Evolutionary conservation across 2,888 invertebrate species (phyloP), one percentile per base, ranked within the genome.

Genomic region (Osedax frankpressi): DNA sequence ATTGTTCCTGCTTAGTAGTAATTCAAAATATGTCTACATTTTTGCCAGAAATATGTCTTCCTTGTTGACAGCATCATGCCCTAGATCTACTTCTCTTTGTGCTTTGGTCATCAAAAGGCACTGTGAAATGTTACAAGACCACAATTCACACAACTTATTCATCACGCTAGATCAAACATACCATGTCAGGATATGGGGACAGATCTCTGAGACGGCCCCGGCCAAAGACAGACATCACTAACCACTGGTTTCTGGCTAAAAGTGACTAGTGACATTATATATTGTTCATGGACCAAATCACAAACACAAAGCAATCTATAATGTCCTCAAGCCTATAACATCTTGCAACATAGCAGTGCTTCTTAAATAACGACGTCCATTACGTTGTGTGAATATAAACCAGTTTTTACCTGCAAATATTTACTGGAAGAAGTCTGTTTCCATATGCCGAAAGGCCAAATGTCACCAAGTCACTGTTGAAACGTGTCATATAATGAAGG

Each of bases 281-380:
- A 65, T 65, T 19, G 65, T 24, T n/a, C 65, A 65, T 65, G 65
- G 65, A 19, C 65, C 65, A 65, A 65, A 25, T 65, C 65, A 65
- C 65, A 65, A 24, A 65, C 65, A 65, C 65, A 65, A 65, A 65
- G 65, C 65, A 24, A 65, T 24, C 65, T 14, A n/a, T 65, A 65
- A 24, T 65, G 65, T 2, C 65, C n/a, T 24, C 65, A n/a, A 65
- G 65, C 65, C 24, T 24, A 24, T 2, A 65, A 65, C 65, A 65
- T 19, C 19, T 65, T 65, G 24, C 65, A 65, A 65, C 65, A 65
- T 24, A 19, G 24, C 26, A 65, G 65, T 65, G 65, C 65, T 65
- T 24, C 14, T 1, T 65, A 65, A 65, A 65, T 65, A 65, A 65
- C 19, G 65, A 65, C 14, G 26, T 65, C 24, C 65, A 65, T 2